Evolutionary conservation across 2,113 vertebrate species (phyloP).

Genomic region (Rutilus rutilus): DNA sequence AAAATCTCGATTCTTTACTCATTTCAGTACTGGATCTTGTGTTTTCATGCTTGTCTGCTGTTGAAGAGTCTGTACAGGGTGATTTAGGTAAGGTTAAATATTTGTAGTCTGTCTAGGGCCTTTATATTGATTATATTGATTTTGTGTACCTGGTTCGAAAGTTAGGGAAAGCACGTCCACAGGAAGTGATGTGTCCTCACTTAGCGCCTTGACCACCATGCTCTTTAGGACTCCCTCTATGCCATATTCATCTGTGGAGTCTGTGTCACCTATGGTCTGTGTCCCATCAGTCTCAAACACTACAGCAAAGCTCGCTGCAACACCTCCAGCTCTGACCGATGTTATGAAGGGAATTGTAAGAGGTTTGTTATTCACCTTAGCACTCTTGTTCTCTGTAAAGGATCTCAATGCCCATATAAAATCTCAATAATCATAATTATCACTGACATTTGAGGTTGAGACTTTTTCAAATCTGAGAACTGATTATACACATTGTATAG

Average conservation of each 20-base stretch:
- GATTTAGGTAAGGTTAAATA: conserved; percentile 15
- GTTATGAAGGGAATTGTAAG: conserved; percentile 2
- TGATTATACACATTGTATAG: neutral
- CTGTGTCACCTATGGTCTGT: conserved; percentile 63
- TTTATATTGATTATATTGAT: conserved; percentile 1
- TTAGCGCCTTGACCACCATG: conserved; percentile 82
- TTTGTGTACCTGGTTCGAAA: conserved; percentile 74
- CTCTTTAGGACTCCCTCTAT: conserved; percentile 77
- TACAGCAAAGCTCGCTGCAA: conserved; percentile 78
- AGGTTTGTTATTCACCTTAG: neutral
- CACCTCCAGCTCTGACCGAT: conserved; percentile 78
- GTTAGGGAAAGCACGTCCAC: conserved; percentile 82
- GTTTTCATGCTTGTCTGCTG: neutral
- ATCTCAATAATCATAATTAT: conserved; percentile 11
- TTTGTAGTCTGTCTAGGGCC: neutral
- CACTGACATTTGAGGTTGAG: neutral
- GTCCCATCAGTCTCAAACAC: conserved; percentile 80
- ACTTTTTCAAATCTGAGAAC: conserved; percentile 11
- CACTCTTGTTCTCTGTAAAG: neutral
- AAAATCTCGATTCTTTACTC: conserved; percentile 1
- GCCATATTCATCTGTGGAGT: conserved; percentile 51
- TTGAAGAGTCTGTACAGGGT: conserved; percentile 15
- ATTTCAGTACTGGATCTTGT: neutral
- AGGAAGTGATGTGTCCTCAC: conserved; percentile 79
- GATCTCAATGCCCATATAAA: neutral